A percentile compares a stretch with the other conserved stretches of the same genome.
Evolutionary conservation across 2,888 invertebrate species (phyloP).

Genomic region (Drosophila macrospina): DNA sequence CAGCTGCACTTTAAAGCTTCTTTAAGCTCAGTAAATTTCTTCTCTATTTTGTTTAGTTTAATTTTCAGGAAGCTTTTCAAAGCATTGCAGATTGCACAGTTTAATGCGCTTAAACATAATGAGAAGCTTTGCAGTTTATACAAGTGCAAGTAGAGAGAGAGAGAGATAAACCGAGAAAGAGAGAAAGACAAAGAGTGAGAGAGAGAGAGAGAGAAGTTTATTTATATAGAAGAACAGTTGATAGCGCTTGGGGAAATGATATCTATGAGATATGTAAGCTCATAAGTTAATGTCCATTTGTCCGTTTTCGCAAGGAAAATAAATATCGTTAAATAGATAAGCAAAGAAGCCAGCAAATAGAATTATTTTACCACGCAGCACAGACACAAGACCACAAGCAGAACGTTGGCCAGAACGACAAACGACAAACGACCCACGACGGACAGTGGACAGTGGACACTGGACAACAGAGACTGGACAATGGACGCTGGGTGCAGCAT

Average conservation of each 20-base stretch:
- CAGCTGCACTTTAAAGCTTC: too few species aligned
- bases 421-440: slow-evolving; percentile 1
- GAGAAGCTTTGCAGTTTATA: neutral
- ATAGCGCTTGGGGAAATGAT: slow-evolving; percentile 13
- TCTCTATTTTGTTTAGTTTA: too few species aligned
- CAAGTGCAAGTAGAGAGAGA: neutral
- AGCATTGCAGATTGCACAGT: too few species aligned
- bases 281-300: slow-evolving; percentile 57
- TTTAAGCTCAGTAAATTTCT: neutral
- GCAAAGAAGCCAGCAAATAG: slow-evolving; percentile 71
- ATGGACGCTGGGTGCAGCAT: neutral
- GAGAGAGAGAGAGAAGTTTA: neutral
- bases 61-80: neutral
- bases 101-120: neutral
- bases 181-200: neutral
- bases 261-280: slow-evolving; percentile 42
- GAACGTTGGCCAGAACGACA: slow-evolving; percentile 38
- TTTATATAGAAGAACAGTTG: neutral
- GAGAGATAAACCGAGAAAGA: neutral
- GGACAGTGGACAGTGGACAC: slow-evolving; percentile 14
- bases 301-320: slow-evolving; percentile 48
- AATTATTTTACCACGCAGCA: slow-evolving; percentile 56
- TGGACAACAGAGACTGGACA: slow-evolving; percentile 1
- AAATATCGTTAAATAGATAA: slow-evolving; percentile 72
- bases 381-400: slow-evolving; percentile 25